Base-by-base conservation (phyloP, 2,888 invertebrate species). In the Miltochrista miniata region DNA sequence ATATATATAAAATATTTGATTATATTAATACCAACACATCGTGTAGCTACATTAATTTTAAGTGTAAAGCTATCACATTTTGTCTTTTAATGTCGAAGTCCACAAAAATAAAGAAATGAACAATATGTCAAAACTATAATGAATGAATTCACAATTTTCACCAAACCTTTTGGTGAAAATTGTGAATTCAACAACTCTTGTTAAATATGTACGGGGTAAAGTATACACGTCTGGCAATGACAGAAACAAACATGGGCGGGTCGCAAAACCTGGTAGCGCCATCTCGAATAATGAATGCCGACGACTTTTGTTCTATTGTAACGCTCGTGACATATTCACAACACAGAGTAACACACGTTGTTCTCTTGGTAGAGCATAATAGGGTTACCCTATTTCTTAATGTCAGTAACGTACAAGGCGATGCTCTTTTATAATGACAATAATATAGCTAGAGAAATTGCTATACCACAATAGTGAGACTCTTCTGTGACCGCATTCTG, bases 201-300 rank as follows among this genome's bases (percentile, higher is more conserved):
- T 51, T n/a, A 35, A 45, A 41, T 37, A 46, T 29, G 47, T 37
- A 46, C 24, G 48, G 42, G 35, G 44, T 35, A 56, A 49, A 73
- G 66, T 74, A 69, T 66, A 45, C 57, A 58, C 69, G 70, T 68
- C 61, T 63, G 56, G 69, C 70, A 70, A 64, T 72, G 72, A 66
- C 67, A 59, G 64, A 54, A 56, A 72, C 79, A 79, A 76, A 77
- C 75, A 77, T 66, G 68, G 69, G 68, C 72, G 69, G 66, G 62
- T 51, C 67, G 42, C 63, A 64, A 41, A 29, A 56, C 48, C 59
- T 60, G 65, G 57, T 60, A 65, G 56, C 56, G 54, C 60, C 60
- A 49, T 51, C 66, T 64, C 70, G 68, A 72, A 79, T 81, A 81
- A 81, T 80, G 72, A 79, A 80, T 78, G 67, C 65, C 64, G 68